Conservation (phyloP, 2,113 vertebrate genomes). For the Setophaga petechia region DNA sequence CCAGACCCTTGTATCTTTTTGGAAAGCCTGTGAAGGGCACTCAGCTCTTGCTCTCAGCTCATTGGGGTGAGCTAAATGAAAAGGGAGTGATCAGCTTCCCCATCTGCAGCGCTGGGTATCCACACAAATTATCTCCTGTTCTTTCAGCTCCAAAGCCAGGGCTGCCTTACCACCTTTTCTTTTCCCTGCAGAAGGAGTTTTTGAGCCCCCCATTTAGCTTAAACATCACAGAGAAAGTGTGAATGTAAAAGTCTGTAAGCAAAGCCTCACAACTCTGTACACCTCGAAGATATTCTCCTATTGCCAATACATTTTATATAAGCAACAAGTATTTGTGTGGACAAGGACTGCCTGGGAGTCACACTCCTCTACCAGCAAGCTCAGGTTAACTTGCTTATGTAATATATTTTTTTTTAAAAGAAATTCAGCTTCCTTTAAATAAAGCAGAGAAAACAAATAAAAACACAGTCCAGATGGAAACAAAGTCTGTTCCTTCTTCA, state of each 20-base stretch:
- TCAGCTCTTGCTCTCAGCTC: background rate
- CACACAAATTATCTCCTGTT: background rate
- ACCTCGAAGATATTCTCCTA: background rate
- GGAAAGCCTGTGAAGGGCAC: background rate
- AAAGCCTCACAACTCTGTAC: background rate
- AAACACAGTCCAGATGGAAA: slow-evolving; percentile 58
- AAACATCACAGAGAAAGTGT: background rate
- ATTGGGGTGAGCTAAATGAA: background rate
- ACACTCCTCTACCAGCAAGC: background rate
- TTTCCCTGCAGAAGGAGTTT: background rate
- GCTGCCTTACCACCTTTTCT: background rate
- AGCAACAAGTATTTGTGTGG: background rate
- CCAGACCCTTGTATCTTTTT: background rate
- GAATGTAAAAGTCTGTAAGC: background rate
- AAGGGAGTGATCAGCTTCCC: background rate
- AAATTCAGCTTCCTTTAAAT: background rate
- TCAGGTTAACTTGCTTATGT: background rate
- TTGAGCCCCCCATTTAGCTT: background rate
- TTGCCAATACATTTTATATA: background rate
- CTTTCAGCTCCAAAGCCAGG: background rate
- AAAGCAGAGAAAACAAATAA: slow-evolving; percentile 47
- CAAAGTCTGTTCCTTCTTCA: slow-evolving; percentile 31
- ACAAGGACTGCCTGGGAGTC: background rate
- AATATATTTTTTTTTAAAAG: background rate
- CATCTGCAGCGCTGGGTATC: fast-evolving